These are phyloP conservation scores for Andrena chrysosceles DNA, from an alignment of 2,888 invertebrate species.

Conservation along the genomic window DNA sequence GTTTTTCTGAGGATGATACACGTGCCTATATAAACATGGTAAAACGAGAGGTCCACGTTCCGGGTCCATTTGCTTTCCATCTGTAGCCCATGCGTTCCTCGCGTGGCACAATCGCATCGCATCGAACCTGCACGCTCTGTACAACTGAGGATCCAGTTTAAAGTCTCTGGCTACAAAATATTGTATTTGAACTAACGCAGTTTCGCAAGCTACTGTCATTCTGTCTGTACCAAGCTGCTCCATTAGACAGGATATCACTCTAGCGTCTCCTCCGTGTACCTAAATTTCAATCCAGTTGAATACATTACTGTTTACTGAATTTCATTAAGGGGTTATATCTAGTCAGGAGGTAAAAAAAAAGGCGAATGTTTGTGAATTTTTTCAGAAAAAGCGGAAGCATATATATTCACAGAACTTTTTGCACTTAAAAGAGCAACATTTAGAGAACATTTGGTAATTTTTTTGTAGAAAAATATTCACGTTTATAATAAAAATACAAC, in stretches of 20 bases:
- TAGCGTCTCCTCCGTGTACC: slow-evolving; percentile 91
- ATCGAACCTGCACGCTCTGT: slow-evolving; percentile 94
- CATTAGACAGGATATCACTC: slow-evolving; percentile 97
- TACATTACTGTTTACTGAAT: slow-evolving; percentile 9
- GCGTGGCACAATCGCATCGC: slow-evolving; percentile 94
- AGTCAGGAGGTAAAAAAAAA: no score
- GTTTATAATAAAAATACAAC: no score
- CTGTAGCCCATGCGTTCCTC: slow-evolving; percentile 91
- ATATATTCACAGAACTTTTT: no score
- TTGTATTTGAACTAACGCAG: slow-evolving; percentile 96
- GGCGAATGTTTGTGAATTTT: no score
- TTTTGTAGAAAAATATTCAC: no score
- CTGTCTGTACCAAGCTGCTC: slow-evolving; percentile 93
- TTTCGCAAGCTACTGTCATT: slow-evolving; percentile 96
- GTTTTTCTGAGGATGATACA: slow-evolving; percentile 82
- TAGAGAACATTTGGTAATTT: no score
- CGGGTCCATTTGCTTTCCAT: slow-evolving; percentile 89
- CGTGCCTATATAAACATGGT: slow-evolving; percentile 94
- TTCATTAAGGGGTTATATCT: no score
- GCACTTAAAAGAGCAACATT: no score
- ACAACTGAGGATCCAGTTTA: slow-evolving; percentile 95
- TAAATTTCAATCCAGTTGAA: slow-evolving; percentile 69
- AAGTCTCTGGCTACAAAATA: slow-evolving; percentile 99
- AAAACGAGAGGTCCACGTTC: slow-evolving; percentile 94
- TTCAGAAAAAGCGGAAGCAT: no score